Evolutionary conservation across 2,113 vertebrate genomes (phyloP).

Genomic region (Pandion haliaetus): DNA sequence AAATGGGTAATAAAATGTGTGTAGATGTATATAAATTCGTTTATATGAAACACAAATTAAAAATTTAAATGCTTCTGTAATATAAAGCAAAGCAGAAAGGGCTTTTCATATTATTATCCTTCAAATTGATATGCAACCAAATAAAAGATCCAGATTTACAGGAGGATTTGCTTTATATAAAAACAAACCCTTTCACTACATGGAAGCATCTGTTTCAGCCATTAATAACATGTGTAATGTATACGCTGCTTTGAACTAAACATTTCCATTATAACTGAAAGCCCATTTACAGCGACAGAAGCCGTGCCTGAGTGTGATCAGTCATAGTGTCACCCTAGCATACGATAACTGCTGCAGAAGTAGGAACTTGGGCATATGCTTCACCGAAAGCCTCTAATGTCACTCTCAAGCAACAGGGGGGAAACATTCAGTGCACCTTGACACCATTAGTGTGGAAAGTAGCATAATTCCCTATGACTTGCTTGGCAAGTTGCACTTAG

Average conservation of each 20-base stretch:
- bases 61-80: conserved; percentile 20
- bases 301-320: conserved; percentile 11
- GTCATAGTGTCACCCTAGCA: conserved; percentile 8
- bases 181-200: conserved; percentile 5
- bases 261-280: conserved; percentile 39
- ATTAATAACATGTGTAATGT: conserved; percentile 54
- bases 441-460: neutral
- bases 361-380: neutral
- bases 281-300: conserved; percentile 26
- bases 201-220: conserved; percentile 52
- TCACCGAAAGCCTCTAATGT: neutral
- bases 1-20: conserved; percentile 36
- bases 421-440: neutral
- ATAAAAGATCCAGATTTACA: conserved; percentile 44
- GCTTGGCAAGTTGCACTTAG: neutral
- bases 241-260: conserved; percentile 20
- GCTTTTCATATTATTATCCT: neutral
- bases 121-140: conserved; percentile 12
- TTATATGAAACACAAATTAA: conserved; percentile 34
- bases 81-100: neutral
- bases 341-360: neutral
- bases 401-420: neutral
- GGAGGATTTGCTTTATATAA: neutral
- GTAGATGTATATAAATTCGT: conserved; percentile 31
- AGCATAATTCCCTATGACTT: neutral